phyloP scores from a whole-genome alignment of 2,888 invertebrate genomes.

The Ochropleura leucogaster region DNA sequence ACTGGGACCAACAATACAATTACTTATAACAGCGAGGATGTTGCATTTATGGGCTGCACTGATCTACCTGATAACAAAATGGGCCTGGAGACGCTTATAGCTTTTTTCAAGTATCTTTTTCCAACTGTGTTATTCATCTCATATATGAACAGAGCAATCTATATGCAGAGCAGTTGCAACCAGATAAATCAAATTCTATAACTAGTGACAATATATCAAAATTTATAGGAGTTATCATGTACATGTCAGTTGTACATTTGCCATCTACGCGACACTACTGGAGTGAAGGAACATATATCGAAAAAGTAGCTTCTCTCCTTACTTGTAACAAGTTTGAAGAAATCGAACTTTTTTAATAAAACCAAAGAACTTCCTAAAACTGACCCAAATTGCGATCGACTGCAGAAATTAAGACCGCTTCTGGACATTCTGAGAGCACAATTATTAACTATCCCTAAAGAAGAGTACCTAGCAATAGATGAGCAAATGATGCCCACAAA shows the following conservation, averaged over 20 bases:
- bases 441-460: constrained; percentile 45
- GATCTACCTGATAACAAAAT: constrained; percentile 50
- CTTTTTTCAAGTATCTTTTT: constrained; percentile 56
- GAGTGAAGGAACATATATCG: constrained; percentile 50
- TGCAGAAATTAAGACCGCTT: constrained; percentile 43
- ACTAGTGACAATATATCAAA: constrained; percentile 45
- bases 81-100: constrained; percentile 39
- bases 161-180: constrained; percentile 46
- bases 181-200: constrained; percentile 21
- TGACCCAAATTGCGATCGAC: constrained; percentile 49
- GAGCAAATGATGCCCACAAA: constrained; percentile 32
- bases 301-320: constrained; percentile 51
- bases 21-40: constrained; percentile 16
- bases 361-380: constrained; percentile 33
- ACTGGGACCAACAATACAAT: constrained; percentile 18
- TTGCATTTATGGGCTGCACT: constrained; percentile 42
- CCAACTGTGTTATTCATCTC: constrained; percentile 37
- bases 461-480: constrained; percentile 29
- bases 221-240: constrained; percentile 59
- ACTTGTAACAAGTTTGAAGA: constrained; percentile 62
- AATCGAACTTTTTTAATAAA: constrained; percentile 56
- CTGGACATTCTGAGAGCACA: constrained; percentile 35
- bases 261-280: constrained; percentile 63
- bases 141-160: constrained; percentile 46
- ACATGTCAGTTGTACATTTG: constrained; percentile 62